These are phyloP conservation scores for Hyla sarda DNA, from an alignment of 2,113 vertebrate species.

Conservation along the genomic window DNA sequence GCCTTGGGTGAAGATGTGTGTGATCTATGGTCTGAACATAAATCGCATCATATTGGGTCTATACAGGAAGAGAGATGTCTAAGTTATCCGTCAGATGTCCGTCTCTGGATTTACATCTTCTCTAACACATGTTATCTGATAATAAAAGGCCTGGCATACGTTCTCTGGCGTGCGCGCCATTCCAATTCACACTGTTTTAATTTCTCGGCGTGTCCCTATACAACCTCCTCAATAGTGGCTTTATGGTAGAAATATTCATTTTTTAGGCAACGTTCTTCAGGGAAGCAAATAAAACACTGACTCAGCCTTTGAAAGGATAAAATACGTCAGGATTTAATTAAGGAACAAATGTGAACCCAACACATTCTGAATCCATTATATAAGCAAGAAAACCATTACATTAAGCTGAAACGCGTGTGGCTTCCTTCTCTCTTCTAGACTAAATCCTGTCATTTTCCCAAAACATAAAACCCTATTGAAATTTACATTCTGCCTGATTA, in stretches of 20 bases:
- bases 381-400: slow-evolving; percentile 26
- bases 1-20: neutral
- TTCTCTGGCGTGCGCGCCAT: slow-evolving; percentile 8
- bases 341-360: slow-evolving; percentile 25
- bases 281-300: slow-evolving; percentile 30
- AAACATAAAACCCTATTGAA: neutral
- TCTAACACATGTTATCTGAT: neutral
- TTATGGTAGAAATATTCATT: slow-evolving; percentile 30
- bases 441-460: slow-evolving; percentile 6
- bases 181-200: slow-evolving; percentile 16
- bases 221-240: neutral
- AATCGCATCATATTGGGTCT: slow-evolving; percentile 17
- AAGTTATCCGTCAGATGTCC: neutral
- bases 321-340: slow-evolving; percentile 44
- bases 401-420: slow-evolving; percentile 5
- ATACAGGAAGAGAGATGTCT: slow-evolving; percentile 25
- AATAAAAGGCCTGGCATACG: neutral
- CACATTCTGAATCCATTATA: slow-evolving; percentile 39
- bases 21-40: neutral
- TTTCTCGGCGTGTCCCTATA: slow-evolving; percentile 27
- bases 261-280: slow-evolving; percentile 15
- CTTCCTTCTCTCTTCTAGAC: neutral
- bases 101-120: neutral
- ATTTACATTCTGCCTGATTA: neutral
- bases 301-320: slow-evolving; percentile 29